Percentiles rank a stretch among this genome's conserved stretches.
These are phyloP conservation scores for Ibycter americanus DNA, from an alignment of 2,797 vertebrate species.

Conservation along the genomic window DNA sequence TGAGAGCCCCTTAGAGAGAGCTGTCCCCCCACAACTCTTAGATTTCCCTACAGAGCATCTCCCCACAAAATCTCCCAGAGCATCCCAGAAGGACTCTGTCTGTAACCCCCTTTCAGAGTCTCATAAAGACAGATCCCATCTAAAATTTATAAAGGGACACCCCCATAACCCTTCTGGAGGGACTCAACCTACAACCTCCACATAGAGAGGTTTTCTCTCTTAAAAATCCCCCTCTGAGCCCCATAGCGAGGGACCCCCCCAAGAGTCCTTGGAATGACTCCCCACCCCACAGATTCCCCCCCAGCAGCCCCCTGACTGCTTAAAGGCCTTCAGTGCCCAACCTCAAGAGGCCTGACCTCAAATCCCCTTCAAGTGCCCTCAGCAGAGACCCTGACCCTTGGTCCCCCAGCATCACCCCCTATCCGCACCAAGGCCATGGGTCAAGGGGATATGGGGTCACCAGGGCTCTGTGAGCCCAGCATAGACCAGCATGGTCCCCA, in stretches of 20 bases:
- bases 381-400: neutral
- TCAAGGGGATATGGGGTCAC: neutral
- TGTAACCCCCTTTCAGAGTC: neutral
- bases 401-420: neutral
- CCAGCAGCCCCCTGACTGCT: neutral
- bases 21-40: neutral
- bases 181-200: neutral
- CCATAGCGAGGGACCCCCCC: neutral
- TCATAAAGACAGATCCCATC: neutral
- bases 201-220: neutral
- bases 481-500: neutral
- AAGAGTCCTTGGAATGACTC: neutral
- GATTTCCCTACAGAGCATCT: neutral
- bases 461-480: neutral
- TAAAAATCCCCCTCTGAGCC: neutral
- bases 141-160: neutral
- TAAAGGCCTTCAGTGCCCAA: neutral
- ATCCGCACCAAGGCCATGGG: rapidly evolving
- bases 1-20: neutral
- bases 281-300: neutral
- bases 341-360: neutral
- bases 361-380: neutral
- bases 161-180: neutral
- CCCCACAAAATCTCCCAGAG: neutral
- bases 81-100: neutral